Conservation (phyloP, 2,888 invertebrate species). For the Leucophenga maculata region DNA sequence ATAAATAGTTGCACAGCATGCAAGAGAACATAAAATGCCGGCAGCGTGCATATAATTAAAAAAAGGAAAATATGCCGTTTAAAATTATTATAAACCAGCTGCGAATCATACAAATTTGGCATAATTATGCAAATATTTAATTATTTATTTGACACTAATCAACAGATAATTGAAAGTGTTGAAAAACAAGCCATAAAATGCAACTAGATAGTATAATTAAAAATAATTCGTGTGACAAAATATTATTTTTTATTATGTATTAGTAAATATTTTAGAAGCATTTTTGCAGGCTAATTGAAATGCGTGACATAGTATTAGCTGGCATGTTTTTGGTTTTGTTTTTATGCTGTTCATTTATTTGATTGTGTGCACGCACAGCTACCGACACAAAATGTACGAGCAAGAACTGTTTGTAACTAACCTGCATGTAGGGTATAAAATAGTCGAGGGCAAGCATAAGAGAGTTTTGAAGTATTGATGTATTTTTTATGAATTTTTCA, state of each 20-base stretch:
- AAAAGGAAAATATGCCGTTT: neutral
- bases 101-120: neutral
- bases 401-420: too few species aligned
- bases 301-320: conserved; percentile 4
- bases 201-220: neutral
- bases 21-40: neutral
- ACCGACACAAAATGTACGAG: neutral
- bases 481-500: too few species aligned
- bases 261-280: neutral
- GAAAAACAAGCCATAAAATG: neutral
- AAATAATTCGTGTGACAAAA: neutral
- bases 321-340: neutral
- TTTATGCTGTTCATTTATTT: conserved; percentile 16
- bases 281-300: conserved; percentile 5
- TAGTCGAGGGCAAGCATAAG: too few species aligned
- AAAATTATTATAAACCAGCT: conserved; percentile 9
- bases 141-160: conserved; percentile 9
- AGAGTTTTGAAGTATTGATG: too few species aligned
- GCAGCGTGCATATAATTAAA: conserved; percentile 8
- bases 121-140: conserved; percentile 10
- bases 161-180: conserved; percentile 4
- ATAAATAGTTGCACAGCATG: neutral
- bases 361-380: conserved; percentile 14
- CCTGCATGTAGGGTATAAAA: too few species aligned
- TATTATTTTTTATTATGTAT: neutral